Conservation (phyloP, 53 echinoderm and acorn worm species). For the Temnopleurus reevesii region DNA sequence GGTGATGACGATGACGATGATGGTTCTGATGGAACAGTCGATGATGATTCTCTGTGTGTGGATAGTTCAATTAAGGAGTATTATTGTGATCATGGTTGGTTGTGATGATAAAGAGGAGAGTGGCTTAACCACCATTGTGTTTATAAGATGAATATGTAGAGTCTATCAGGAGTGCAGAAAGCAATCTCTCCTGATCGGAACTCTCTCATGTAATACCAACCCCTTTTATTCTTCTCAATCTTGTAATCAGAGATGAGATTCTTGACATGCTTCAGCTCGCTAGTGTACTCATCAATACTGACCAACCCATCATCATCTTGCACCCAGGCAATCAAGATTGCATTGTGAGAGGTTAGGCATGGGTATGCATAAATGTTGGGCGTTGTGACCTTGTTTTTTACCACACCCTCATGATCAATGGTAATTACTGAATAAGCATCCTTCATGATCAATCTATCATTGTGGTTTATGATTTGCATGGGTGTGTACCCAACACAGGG, state of each 20-base stretch:
- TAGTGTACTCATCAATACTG: not conserved
- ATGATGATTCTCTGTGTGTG: too few relatives aligned
- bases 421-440: not conserved
- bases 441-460: not conserved
- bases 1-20: too few relatives aligned
- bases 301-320: not conserved
- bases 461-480: not conserved
- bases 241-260: not conserved
- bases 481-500: not conserved
- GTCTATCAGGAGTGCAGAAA: not conserved
- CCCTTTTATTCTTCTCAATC: not conserved
- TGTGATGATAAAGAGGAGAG: too few relatives aligned
- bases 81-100: too few relatives aligned
- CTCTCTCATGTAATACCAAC: not conserved
- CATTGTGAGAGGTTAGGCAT: not conserved
- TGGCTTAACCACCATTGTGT: too few relatives aligned
- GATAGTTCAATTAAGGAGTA: too few relatives aligned
- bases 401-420: not conserved
- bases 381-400: not conserved
- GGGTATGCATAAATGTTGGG: not conserved
- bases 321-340: not conserved
- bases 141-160: not conserved
- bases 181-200: not conserved
- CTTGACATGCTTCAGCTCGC: not conserved
- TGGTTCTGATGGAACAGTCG: too few relatives aligned